These are phyloP conservation scores for Eutolmus rufibarbis DNA, from an alignment of 2,888 invertebrate species.

Conservation along the genomic window DNA sequence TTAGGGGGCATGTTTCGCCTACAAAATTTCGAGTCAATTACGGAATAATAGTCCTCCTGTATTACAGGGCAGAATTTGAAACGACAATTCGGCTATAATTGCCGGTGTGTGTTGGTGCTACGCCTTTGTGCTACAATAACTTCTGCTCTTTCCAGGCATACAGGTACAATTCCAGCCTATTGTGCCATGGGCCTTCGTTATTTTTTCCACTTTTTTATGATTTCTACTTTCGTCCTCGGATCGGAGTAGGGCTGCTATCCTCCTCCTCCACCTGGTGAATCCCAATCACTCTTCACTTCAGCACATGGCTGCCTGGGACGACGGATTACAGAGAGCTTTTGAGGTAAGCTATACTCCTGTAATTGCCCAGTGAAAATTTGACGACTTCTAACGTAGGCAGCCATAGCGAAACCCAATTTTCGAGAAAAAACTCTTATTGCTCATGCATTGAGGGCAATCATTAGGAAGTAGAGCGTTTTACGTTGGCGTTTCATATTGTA, in stretches of 20 bases:
- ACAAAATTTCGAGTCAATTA: slow-evolving; percentile 35
- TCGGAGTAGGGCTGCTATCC: not conserved
- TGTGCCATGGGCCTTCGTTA: not conserved
- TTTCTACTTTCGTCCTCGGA: not conserved
- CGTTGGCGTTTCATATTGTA: not conserved
- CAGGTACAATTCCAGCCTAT: not conserved
- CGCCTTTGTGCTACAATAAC: slow-evolving; percentile 15
- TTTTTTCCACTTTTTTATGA: slow-evolving; percentile 9
- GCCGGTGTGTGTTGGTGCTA: slow-evolving; percentile 15
- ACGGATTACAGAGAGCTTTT: not conserved
- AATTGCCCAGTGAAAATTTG: slow-evolving; percentile 17
- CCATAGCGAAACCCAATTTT: not conserved
- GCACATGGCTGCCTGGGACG: not conserved
- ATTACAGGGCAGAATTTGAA: slow-evolving; percentile 23
- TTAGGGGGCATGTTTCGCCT: slow-evolving; percentile 18
- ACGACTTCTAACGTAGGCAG: not conserved
- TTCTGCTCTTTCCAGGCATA: not conserved
- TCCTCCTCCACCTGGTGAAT: not conserved
- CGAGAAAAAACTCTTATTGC: not conserved
- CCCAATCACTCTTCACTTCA: slow-evolving; percentile 18
- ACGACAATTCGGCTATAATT: slow-evolving; percentile 18
- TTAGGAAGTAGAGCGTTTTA: not conserved
- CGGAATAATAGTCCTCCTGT: slow-evolving; percentile 1
- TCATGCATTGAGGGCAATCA: not conserved
- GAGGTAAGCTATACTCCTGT: not conserved